A percentile compares a stretch with the other conserved stretches of the same genome.
These are phyloP conservation scores for Psix sp. DNA, from an alignment of 1,140 invertebrate genomes.

Conservation along the genomic window DNA sequence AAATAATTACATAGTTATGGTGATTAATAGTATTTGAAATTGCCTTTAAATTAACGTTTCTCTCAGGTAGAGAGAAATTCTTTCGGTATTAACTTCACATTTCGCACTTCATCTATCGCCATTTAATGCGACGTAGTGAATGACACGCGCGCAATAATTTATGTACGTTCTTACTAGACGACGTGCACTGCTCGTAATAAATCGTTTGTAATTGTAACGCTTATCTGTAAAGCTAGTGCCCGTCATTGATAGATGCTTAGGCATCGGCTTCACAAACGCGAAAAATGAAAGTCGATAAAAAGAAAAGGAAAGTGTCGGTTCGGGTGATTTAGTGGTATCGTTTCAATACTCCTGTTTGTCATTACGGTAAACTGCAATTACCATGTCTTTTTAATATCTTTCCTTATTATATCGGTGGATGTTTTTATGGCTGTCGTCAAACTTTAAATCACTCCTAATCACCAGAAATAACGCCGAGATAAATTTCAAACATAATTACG, in stretches of 20 bases:
- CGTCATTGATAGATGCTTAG: constrained; percentile 40
- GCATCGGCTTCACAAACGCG: constrained; percentile 3
- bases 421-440: no score
- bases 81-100: constrained; percentile 8
- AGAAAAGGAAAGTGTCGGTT: constrained; percentile 26
- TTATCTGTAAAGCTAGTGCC: constrained; percentile 45
- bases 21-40: no score
- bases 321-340: constrained; percentile 20
- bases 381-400: no score
- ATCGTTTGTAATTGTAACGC: constrained; percentile 47
- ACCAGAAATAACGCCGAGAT: no score
- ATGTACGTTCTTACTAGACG: constrained; percentile 33
- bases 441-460: no score
- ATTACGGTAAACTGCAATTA: constrained; percentile 8
- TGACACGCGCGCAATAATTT: constrained; percentile 46
- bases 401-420: no score
- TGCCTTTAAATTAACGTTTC: neutral
- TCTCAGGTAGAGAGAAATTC: constrained; percentile 4
- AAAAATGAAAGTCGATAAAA: constrained; percentile 19
- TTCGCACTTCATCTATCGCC: constrained; percentile 17
- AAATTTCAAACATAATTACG: no score
- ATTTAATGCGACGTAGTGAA: constrained; percentile 23
- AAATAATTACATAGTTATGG: no score
- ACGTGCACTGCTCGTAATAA: constrained; percentile 50
- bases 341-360: constrained; percentile 16